phyloP scores from a whole-genome alignment of 2,113 vertebrate genomes.

The Petrocephalus zakoni region DNA sequence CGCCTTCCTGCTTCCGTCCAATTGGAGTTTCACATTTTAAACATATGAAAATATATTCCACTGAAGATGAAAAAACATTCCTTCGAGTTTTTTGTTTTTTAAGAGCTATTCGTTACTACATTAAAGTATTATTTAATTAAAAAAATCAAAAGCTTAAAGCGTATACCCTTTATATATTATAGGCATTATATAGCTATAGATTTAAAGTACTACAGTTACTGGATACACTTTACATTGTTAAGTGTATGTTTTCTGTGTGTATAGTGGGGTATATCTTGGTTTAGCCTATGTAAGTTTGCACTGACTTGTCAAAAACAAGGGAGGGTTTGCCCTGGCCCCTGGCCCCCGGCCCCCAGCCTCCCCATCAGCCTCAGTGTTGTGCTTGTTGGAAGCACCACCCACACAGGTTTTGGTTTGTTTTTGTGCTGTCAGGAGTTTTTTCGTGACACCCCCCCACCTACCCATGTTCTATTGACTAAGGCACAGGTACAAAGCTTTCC shows the following conservation, averaged over 20 bases:
- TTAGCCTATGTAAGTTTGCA: not conserved
- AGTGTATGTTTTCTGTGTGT: not conserved
- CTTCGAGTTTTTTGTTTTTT: constrained; percentile 40
- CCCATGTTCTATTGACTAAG: not conserved
- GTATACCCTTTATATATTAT: constrained; percentile 11
- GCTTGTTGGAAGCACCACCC: not conserved
- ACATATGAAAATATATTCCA: not conserved
- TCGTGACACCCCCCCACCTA: not conserved
- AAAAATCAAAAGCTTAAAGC: not conserved
- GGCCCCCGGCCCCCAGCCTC: not conserved
- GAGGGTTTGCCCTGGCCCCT: not conserved
- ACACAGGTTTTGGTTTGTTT: not conserved
- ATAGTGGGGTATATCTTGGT: not conserved
- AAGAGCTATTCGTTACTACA: constrained; percentile 14
- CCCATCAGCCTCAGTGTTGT: not conserved
- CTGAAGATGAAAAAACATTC: constrained; percentile 21
- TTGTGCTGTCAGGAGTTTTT: not conserved
- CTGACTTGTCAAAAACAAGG: not conserved
- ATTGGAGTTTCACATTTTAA: not conserved
- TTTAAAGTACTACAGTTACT: not conserved
- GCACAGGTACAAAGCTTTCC: not conserved
- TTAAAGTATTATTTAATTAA: not conserved
- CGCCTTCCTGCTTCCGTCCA: not conserved
- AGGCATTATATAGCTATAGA: not conserved
- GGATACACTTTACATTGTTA: not conserved